These are phyloP conservation scores for Siniperca scherzeri DNA, from an alignment of 2,797 vertebrate genomes.

Conservation along the genomic window DNA sequence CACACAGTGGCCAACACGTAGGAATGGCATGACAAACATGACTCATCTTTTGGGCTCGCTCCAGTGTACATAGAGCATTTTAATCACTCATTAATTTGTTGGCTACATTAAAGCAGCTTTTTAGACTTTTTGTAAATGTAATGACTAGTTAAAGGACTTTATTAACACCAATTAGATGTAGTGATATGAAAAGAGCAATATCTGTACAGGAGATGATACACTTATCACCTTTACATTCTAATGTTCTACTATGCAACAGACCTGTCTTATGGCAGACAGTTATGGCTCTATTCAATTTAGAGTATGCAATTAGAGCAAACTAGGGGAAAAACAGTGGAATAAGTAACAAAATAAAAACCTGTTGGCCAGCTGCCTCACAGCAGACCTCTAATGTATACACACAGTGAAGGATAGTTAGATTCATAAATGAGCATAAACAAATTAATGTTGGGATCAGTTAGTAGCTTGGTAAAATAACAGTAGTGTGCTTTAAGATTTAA, in stretches of 20 bases:
- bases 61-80: slow-evolving; percentile 7
- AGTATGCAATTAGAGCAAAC: neutral
- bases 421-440: too few species aligned
- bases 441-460: neutral
- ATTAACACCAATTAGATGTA: neutral
- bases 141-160: neutral
- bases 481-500: neutral
- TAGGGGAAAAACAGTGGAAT: neutral
- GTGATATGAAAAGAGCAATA: neutral
- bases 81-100: slow-evolving; percentile 17
- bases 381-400: neutral
- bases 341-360: neutral
- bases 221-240: neutral
- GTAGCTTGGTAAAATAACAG: neutral
- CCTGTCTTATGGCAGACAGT: neutral
- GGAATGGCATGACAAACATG: slow-evolving; percentile 15
- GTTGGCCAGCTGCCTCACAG: neutral
- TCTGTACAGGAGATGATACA: neutral
- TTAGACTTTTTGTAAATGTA: neutral
- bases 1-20: neutral
- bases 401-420: too few species aligned
- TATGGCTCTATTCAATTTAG: neutral
- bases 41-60: slow-evolving; percentile 27
- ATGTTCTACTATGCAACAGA: neutral
- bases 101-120: neutral